Evolutionary conservation across 2,888 invertebrate species (phyloP), one percentile per base, ranked within the genome.

Genomic region (Volucella zonaria): DNA sequence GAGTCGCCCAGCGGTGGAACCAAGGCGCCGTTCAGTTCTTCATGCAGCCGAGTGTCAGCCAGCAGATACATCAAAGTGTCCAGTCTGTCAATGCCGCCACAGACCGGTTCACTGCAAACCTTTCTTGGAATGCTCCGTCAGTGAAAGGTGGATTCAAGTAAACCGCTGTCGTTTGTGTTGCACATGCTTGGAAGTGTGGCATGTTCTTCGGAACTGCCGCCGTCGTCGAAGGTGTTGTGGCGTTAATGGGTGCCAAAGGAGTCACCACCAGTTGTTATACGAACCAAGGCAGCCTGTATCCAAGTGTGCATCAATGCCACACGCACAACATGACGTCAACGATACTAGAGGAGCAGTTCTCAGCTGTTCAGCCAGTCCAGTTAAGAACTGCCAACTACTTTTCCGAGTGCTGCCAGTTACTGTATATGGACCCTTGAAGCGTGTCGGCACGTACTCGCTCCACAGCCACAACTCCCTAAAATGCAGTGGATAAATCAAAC

Each of bases 331-430:
- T 58, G 38, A 67, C 4, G 42, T 38, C 23, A 75, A 56, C 14
- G 11, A 59, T 8, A 10, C n/a, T 14, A 45, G 18, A 38, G 73
- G 51, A 58, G 56, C 76, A 61, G 77, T 73, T 40, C 67, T 82
- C 1, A 73, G 68, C 38, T 74, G 78, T 70, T 0, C 43, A 45
- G 56, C 3, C 42, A 74, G 15, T 4, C 61, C 47, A 74, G 38
- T 14, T 2, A 74, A 74, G n/a, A 54, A 74, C 8, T n/a, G 10
- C 4, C 67, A 70, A 15, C 15, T 75, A 43, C 45, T 82, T 10
- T 86, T 81, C 15, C 51, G 78, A 12, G 75, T 86, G 9, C 18
- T 86, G 49, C 79, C 86, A 15, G 82, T 82, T 4, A 79, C 43
- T 10, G 11, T 86, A 8, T 71, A 70, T 58, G 82, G 82, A 45